Evolutionary conservation across 37 sponge, comb jelly and placozoan species (phyloP), one percentile per base, ranked within the genome.

Genomic region (Chondrilla cf. caribensis): DNA sequence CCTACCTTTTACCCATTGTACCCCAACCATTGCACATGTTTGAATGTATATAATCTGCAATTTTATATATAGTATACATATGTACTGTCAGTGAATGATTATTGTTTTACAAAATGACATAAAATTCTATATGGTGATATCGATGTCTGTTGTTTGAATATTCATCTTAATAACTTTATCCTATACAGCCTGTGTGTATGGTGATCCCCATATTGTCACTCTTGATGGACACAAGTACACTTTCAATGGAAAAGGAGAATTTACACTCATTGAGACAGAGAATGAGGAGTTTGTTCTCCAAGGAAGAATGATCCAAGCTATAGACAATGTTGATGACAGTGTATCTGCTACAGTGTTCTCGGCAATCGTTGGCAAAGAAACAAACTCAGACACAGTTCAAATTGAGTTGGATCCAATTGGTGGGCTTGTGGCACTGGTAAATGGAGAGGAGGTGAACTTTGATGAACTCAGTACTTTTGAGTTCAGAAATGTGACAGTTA

Each of bases 201-300:
- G 90, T 38, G 90, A 90, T 83, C 90, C 90, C 29, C 90, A 90
- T 58, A 79, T 86, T 19, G 81, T 90, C 24, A 90, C 90, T 22
- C 77, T 90, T 82, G 90, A 90, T 83, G 79, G 70, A 0, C 67
- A 77, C 43, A 83, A 72, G 54, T 90, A 90, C 84, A 86, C 90
- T 19, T 90, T 90, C 77, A 90, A 90, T 83, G 90, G 90, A 6
- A 83, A 83, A 42, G 90, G 90, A 80, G 90, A 90, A 73, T 90
- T 86, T 40, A 62, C 71, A 1, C 81, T 90, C 0, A 83, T 90
- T 44, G 86, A 90, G 51, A 82, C 83, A 43, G 2, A 1, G 7
- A 66, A 83, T 60, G 54, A 83, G 17, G 43, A 31, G 29, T 90
- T 90, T 83, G 82, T 86, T 17, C 75, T 90, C 2, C 90, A 90